Base-by-base conservation (phyloP, 1,140 invertebrate species). In the Triops cancriformis region DNA sequence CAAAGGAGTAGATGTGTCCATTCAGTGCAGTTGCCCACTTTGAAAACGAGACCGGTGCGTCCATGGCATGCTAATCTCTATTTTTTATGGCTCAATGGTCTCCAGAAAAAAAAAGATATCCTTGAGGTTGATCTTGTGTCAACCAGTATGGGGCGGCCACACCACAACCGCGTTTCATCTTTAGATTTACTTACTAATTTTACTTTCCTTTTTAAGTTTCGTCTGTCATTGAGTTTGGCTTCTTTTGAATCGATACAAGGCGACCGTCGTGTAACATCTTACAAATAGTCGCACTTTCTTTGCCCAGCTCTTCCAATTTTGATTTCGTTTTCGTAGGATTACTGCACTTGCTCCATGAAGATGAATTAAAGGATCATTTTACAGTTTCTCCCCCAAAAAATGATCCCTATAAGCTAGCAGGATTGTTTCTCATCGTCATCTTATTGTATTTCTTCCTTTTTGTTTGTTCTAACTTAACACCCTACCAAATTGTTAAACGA, bases 31-130 rank as follows among this genome's bases (percentile, higher is more conserved):
- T 23, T 64, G 51, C 51, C 51, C 51, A 14, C 23, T 23, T 64
- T 64, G 51, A 64, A 37, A 23, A 64, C 51, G 51, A 64, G 51
- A 64, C 51, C 51, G 51, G 51, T 64, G 51, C 51, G 51, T 64
- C 51, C 51, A 64, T 64, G 51, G 51, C 51, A 64, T 64, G 51
- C 51, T 37, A 37, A 37, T 37, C 31, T 37, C 2, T 37, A 37
- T 37, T 37, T 37, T 64, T 23, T 64, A n/a, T 64, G 51, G 51
- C 51, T 64, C 14, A 64, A 64, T 64, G 51, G 51, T 64, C 18
- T 64, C 51, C 18, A 64, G 51, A n/a, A n/a, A 37, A 37, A n/a
- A 64, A 64, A 64, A 18, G n/a, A n/a, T n/a, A 64, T 64, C 51
- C 23, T 64, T 64, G 14, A 23, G n/a, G 51, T 64, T 64, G 51